Percentiles rank a stretch among this genome's conserved stretches.
Conservation (phyloP, 2,113 vertebrate species). For the Ceyx melanurus region DNA sequence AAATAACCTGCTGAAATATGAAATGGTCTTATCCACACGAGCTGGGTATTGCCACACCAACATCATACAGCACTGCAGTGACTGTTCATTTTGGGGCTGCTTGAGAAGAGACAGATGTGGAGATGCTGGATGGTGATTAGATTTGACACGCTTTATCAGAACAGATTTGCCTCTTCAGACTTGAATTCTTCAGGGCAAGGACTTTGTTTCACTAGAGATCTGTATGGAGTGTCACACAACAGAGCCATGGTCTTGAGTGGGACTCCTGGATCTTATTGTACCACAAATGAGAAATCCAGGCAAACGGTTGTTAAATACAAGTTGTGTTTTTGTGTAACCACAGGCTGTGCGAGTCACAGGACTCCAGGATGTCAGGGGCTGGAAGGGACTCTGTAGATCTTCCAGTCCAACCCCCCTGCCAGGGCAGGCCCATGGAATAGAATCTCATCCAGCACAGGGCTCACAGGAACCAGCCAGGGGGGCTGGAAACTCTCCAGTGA, state of each 20-base stretch:
- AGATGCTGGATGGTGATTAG: conserved; percentile 17
- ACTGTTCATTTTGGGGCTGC: conserved; percentile 33
- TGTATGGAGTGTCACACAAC: not conserved
- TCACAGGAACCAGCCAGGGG: too few species aligned
- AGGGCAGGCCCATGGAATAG: too few species aligned
- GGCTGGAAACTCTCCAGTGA: too few species aligned
- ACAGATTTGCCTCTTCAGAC: conserved; percentile 35
- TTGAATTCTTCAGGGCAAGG: conserved; percentile 9
- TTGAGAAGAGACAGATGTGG: not conserved
- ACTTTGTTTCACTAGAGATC: not conserved
- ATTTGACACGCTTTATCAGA: conserved; percentile 25
- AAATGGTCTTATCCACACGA: not conserved
- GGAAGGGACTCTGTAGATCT: too few species aligned
- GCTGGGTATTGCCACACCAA: not conserved
- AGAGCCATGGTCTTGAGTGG: not conserved
- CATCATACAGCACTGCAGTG: not conserved
- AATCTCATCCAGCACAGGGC: too few species aligned
- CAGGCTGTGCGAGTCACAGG: not conserved
- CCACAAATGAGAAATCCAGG: not conserved
- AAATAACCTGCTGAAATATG: conserved; percentile 36
- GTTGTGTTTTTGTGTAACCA: not conserved
- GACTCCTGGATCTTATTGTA: not conserved
- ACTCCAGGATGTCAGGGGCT: too few species aligned
- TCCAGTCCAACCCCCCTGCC: too few species aligned
- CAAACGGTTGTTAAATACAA: not conserved